phyloP scores from a whole-genome alignment of 1,140 invertebrate species.

The Solenopsis invicta region DNA sequence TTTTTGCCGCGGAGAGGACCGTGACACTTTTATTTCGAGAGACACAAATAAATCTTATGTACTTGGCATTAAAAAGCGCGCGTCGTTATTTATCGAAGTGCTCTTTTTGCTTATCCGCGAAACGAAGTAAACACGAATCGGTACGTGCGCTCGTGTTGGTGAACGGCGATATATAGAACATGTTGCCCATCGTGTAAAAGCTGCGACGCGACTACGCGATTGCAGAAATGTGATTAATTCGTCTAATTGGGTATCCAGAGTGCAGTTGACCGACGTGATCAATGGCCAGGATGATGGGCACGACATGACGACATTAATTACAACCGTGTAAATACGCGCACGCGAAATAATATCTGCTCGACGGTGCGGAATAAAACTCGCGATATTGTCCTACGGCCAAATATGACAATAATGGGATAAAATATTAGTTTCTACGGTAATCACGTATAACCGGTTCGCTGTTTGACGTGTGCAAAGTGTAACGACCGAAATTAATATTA shows the following conservation, averaged over 20 bases:
- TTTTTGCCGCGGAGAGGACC: conserved; percentile 18
- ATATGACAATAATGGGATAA: conserved; percentile 29
- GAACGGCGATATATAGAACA: neutral
- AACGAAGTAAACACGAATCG: conserved; percentile 2
- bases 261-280: conserved; percentile 17
- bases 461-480: neutral
- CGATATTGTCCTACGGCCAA: conserved; percentile 20
- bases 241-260: conserved; percentile 46
- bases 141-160: neutral
- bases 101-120: neutral
- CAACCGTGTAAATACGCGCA: conserved; percentile 46
- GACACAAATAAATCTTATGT: conserved; percentile 44
- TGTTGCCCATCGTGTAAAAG: neutral
- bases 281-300: conserved; percentile 39
- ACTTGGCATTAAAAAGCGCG: conserved; percentile 32
- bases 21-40: conserved; percentile 33
- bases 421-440: conserved; percentile 18
- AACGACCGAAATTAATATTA: conserved; percentile 5
- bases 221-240: conserved; percentile 51
- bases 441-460: neutral
- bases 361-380: conserved; percentile 28
- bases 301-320: conserved; percentile 58
- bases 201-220: neutral
- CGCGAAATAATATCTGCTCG: conserved; percentile 41
- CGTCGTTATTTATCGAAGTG: conserved; percentile 17